These are phyloP conservation scores for Camponotus floridanus DNA, from an alignment of 1,140 invertebrate genomes.

Conservation along the genomic window DNA sequence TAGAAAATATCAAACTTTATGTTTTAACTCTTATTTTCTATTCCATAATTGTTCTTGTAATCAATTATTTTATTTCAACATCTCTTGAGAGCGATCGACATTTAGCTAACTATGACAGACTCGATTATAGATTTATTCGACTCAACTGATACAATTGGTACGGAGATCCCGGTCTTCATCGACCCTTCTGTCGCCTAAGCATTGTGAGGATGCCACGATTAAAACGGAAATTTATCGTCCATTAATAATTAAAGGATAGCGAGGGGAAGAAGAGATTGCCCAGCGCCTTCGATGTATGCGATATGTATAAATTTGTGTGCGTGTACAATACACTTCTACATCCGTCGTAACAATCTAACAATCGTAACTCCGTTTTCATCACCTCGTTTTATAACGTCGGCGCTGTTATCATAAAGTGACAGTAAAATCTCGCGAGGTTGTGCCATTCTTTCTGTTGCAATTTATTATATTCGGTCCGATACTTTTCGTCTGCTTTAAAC, in stretches of 20 bases:
- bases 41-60: slow-evolving; percentile 3
- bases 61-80: slow-evolving; percentile 20
- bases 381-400: slow-evolving; percentile 53
- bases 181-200: slow-evolving; percentile 28
- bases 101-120: slow-evolving; percentile 51
- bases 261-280: slow-evolving; percentile 8
- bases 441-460: slow-evolving; percentile 47
- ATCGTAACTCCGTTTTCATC: slow-evolving; percentile 67
- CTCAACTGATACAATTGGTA: slow-evolving; percentile 56
- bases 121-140: slow-evolving; percentile 48
- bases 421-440: slow-evolving; percentile 63
- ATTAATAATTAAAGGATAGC: slow-evolving; percentile 70
- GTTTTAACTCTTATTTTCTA: slow-evolving; percentile 21
- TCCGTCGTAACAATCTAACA: slow-evolving; percentile 67
- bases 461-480: slow-evolving; percentile 67
- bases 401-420: slow-evolving; percentile 64
- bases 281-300: slow-evolving; percentile 29
- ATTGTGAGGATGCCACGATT: slow-evolving; percentile 50
- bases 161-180: slow-evolving; percentile 63
- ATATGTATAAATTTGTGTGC: not conserved
- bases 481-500: slow-evolving; percentile 29
- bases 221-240: slow-evolving; percentile 66
- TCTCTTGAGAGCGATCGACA: slow-evolving; percentile 26
- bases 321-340: slow-evolving; percentile 13
- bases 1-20: slow-evolving; percentile 5